phyloP scores from a whole-genome alignment of 2,888 invertebrate species.

The Drosophila robusta region DNA sequence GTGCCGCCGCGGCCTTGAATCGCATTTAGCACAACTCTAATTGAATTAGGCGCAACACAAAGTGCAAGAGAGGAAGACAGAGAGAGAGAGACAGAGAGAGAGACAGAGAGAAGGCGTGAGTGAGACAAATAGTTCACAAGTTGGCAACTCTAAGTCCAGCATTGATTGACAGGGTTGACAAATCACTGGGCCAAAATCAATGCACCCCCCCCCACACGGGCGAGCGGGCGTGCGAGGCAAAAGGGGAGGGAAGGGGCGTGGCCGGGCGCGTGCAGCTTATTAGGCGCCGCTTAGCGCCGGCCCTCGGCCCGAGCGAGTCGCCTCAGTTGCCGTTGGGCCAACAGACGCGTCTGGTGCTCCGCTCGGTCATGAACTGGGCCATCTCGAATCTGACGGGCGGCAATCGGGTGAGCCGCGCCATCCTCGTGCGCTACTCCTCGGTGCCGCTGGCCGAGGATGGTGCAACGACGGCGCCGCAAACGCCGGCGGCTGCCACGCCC shows the following conservation, averaged over 20 bases:
- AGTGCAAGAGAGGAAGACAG: conserved; percentile 11
- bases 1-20: conserved; percentile 56
- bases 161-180: conserved; percentile 73
- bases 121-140: conserved; percentile 24
- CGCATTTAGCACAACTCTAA: conserved; percentile 78
- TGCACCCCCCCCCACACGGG: conserved; percentile 16
- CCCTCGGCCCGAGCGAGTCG: background rate
- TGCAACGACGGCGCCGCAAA: conserved; percentile 72
- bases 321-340: conserved; percentile 66
- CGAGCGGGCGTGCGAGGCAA: too few species aligned
- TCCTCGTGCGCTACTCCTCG: conserved; percentile 84
- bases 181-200: conserved; percentile 54
- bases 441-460: conserved; percentile 80
- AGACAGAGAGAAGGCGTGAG: background rate
- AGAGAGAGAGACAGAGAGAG: conserved; percentile 7
- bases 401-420: conserved; percentile 85
- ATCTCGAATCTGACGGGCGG: conserved; percentile 84
- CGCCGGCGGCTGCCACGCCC: conserved; percentile 69
- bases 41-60: conserved; percentile 64
- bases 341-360: conserved; percentile 47
- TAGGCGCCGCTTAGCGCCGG: background rate
- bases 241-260: background rate
- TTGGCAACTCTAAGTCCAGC: conserved; percentile 47
- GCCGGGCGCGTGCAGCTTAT: background rate
- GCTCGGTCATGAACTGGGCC: conserved; percentile 84